phyloP scores from a whole-genome alignment of 2,113 vertebrate species.

The Egretta garzetta region DNA sequence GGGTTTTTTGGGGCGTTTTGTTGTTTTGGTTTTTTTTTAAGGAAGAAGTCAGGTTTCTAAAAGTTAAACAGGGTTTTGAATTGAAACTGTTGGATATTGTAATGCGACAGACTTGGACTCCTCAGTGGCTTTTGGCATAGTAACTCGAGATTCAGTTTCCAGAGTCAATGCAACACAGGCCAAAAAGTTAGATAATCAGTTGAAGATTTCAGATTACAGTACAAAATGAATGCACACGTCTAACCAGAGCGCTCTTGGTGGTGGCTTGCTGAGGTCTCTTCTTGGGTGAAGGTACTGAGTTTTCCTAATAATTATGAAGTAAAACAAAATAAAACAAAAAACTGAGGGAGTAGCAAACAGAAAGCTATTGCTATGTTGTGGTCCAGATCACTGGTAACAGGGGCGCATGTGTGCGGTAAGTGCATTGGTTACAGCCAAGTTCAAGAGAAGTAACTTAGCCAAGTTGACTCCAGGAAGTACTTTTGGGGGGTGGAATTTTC shows the following conservation, averaged over 20 bases:
- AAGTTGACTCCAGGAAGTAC: background rate
- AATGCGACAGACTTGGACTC: background rate
- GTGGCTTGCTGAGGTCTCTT: background rate
- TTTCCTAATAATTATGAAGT: background rate
- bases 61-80: background rate
- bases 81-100: background rate
- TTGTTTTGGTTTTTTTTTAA: background rate
- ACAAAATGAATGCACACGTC: background rate
- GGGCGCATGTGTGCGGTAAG: background rate
- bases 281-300: background rate
- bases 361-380: background rate
- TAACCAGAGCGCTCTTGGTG: rapidly evolving
- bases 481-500: background rate
- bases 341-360: background rate
- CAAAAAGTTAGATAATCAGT: background rate
- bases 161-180: background rate
- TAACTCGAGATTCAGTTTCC: background rate
- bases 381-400: background rate
- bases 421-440: background rate
- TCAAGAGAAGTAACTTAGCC: background rate
- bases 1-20: background rate
- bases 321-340: background rate
- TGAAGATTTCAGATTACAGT: background rate
- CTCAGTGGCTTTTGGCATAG: background rate
- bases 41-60: background rate